These are phyloP conservation scores for Meriones unguiculatus DNA, from an alignment of 2,113 vertebrate species.

Conservation along the genomic window DNA sequence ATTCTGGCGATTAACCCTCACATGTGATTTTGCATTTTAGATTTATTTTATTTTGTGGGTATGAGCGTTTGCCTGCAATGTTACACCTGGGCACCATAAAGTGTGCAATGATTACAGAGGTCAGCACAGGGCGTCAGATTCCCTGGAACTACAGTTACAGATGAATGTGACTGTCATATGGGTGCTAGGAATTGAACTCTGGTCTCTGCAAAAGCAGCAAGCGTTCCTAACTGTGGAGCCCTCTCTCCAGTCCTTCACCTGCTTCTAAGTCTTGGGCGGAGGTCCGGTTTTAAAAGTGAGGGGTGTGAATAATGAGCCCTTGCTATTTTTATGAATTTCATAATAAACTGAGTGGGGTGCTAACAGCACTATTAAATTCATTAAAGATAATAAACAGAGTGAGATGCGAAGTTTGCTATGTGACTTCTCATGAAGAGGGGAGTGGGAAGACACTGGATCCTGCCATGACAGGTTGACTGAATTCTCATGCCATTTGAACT, in stretches of 20 bases:
- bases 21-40: too few species aligned
- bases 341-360: neutral
- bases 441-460: neutral
- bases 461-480: neutral
- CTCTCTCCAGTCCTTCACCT: neutral
- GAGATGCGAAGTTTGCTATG: neutral
- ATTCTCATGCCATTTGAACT: neutral
- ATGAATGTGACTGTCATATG: neutral
- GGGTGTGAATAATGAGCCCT: neutral
- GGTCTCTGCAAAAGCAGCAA: neutral
- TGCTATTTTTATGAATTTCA: neutral
- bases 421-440: neutral
- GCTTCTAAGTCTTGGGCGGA: neutral
- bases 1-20: neutral
- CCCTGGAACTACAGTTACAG: neutral
- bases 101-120: neutral
- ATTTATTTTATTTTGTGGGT: neutral
- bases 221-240: too few species aligned
- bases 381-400: neutral
- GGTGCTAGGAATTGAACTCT: neutral
- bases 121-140: neutral
- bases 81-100: neutral
- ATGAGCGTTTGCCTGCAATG: neutral
- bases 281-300: neutral
- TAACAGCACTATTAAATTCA: neutral